Base-by-base conservation (phyloP, 2,797 vertebrate species). In the Pygocentrus nattereri region DNA sequence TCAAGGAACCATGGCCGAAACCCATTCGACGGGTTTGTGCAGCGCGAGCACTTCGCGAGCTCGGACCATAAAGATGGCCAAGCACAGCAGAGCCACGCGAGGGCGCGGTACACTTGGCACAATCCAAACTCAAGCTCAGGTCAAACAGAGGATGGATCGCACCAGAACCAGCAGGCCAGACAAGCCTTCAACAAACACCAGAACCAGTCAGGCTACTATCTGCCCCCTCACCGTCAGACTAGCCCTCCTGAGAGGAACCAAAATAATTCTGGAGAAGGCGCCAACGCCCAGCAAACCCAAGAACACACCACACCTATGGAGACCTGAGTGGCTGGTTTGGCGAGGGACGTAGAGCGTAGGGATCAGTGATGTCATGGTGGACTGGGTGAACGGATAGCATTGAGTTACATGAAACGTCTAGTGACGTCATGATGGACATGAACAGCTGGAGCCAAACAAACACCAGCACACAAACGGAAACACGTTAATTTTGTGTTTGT, bases 1-100 rank as follows among this genome's bases (percentile, higher is more conserved):
- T 69, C 87, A 0, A 49, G 90, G 61, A 95, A 95, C 82, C 93
- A 93, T 89, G 94, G 95, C 31, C 94, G 95, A 87, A 96, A 93
- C 76, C 96, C 95, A 0, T 94, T 96, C 0, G 86, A 88, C 5
- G 84, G 80, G 3, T 88, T 83, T 25, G 25, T 86, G 18, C 76
- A 68, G 34, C 82, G 79, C n/a, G 82, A 86, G 23, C 84, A 76
- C 6, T 68, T 47, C 15, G 67, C 52, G 16, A 73, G 80, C 3
- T 27, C 6, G 0, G 80, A 80, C 21, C 47, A 1, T 18, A 52
- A 27, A 21, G 85, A 82, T 0, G 50, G 49, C 0, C 74, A 58
- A 2, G 52, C 41, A 21, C 69, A 78, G 25, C 69, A 85, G 31
- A 80, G 49, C 44, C 72, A 76, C 5, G 68, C 73, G 12, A 69